Percentiles rank a stretch among this genome's conserved stretches.
Evolutionary conservation across 2,113 vertebrate genomes (phyloP).

Genomic region (Choloepus hoffmanni): DNA sequence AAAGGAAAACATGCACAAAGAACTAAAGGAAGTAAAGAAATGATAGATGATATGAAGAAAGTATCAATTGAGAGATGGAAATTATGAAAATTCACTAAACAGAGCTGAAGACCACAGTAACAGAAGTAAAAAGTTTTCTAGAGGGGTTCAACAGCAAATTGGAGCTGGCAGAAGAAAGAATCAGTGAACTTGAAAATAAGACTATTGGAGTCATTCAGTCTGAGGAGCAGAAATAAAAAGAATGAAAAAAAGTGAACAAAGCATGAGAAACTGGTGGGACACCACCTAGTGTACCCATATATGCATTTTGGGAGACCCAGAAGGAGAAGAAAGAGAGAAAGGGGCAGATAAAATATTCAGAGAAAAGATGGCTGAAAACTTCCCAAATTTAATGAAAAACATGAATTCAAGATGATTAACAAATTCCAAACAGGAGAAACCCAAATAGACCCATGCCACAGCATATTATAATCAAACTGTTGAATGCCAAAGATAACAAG

Average conservation of each 20-base stretch:
- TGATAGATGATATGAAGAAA: not conserved
- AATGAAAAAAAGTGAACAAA: not conserved
- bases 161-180: not conserved
- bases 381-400: not conserved
- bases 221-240: not conserved
- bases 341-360: not conserved
- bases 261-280: not conserved
- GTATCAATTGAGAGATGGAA: not conserved
- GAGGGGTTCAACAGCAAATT: not conserved
- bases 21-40: not conserved
- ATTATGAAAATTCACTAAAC: not conserved
- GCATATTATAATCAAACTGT: not conserved
- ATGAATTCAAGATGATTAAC: not conserved
- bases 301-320: not conserved
- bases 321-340: too few species aligned
- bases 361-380: not conserved
- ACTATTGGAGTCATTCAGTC: too few species aligned
- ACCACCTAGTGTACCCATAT: too few species aligned
- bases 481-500: not conserved
- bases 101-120: not conserved
- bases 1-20: too few species aligned
- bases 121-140: not conserved
- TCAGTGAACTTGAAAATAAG: too few species aligned
- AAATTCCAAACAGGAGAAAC: not conserved
- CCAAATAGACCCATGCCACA: too few species aligned